Evolutionary conservation across 2,888 invertebrate species (phyloP), one percentile per base, ranked within the genome.

Genomic region (Meiosimyza decipiens): DNA sequence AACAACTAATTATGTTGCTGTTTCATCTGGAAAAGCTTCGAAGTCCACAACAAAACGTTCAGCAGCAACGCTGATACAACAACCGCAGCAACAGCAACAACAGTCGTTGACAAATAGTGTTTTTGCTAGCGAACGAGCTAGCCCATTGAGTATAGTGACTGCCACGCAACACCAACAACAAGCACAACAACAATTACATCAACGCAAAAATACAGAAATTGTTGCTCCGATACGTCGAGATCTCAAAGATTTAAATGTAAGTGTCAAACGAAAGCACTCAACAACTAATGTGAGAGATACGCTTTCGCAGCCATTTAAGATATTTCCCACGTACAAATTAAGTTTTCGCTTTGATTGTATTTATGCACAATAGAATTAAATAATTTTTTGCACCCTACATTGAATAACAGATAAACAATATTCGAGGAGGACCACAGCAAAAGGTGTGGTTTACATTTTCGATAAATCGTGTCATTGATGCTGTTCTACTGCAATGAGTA

Each of bases 181-280:
- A 64, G 15, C n/a, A 65, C 79, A 70, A 71, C 76, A 69, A 73
- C 60, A 59, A 40, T 76, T 73, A 62, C 76, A 76, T 73, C 75
- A 77, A 68, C 77, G 80, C 63, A 82, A 82, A 68, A 83, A 83
- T 74, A 82, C 83, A 18, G 91, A 91, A 86, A 89, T 90, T 80
- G 90, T 90, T 79, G 90, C 90, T 75, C 90, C 91, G 60, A 90
- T 90, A 63, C 88, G 90, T 80, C 86, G 91, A 82, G 90, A 90
- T 81, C 88, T 90, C 83, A 89, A 86, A 76, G 90, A 90, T 82
- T 80, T 87, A 64, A 86, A 85, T 78, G 87, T 87, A 81, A 84
- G 82, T 77, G 52, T 40, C 22, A 12, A 40, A 22, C 6, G 64
- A 55, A 33, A 9, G 1, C 13, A 33, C 13, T 40, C 28, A 52